A percentile compares a stretch with the other conserved stretches of the same genome.
These are phyloP conservation scores for Heterodera schachtii DNA, from an alignment of 1,140 invertebrate genomes.

Conservation along the genomic window DNA sequence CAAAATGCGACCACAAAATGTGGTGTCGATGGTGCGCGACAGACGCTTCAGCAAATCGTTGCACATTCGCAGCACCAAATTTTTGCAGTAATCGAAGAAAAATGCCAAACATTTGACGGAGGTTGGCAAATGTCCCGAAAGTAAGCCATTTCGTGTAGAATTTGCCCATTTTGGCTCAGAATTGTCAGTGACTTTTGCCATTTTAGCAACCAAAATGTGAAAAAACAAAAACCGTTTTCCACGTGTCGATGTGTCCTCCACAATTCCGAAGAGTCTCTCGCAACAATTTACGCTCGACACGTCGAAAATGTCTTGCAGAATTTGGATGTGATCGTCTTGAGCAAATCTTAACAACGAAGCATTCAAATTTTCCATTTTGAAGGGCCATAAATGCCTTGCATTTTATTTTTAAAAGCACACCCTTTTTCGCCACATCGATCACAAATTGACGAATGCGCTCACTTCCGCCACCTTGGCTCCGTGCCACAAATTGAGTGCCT, in stretches of 20 bases:
- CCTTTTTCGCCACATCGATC: conserved; percentile 9
- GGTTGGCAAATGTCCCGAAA: not conserved
- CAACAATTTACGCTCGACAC: conserved; percentile 82
- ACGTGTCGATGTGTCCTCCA: conserved; percentile 84
- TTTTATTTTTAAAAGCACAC: not conserved
- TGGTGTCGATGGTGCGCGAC: conserved; percentile 91
- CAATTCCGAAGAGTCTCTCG: conserved; percentile 83
- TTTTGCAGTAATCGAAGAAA: conserved; percentile 67
- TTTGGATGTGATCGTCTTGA: conserved; percentile 80
- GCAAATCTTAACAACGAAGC: conserved; percentile 71
- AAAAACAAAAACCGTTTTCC: conserved; percentile 75
- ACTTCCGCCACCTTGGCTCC: conserved; percentile 1
- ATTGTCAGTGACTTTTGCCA: no score
- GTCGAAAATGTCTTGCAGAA: conserved; percentile 90
- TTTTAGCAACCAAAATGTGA: conserved; percentile 8
- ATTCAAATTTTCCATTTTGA: conserved; percentile 8
- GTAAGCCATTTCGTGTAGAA: not conserved
- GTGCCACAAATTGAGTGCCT: conserved; percentile 15
- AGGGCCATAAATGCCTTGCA: no score
- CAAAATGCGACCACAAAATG: conserved; percentile 94
- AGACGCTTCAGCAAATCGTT: conserved; percentile 90
- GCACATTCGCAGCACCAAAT: conserved; percentile 90
- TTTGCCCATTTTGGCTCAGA: not conserved
- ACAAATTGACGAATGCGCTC: conserved; percentile 22
- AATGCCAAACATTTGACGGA: conserved; percentile 31